Percentiles rank a stretch among this genome's conserved stretches.
Evolutionary conservation across 2,113 vertebrate genomes (phyloP).

Genomic region (Cyanoramphus novaezelandiae): DNA sequence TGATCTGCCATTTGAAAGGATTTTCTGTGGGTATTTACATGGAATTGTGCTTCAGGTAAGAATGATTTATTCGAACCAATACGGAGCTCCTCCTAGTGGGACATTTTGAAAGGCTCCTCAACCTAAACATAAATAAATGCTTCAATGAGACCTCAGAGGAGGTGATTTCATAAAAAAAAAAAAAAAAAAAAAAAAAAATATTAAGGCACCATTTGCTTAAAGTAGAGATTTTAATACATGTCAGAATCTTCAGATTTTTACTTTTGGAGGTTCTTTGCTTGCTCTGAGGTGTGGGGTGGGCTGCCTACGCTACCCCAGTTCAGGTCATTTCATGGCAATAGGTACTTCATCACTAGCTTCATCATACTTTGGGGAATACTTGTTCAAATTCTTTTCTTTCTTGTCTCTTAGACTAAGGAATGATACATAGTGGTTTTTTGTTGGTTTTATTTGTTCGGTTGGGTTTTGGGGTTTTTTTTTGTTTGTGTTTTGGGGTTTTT

Average conservation of each 20-base stretch:
- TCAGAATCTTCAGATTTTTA: not conserved
- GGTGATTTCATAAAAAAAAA: not conserved
- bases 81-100: not conserved
- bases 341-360: not conserved
- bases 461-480: fast-evolving
- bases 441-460: not conserved
- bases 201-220: not conserved
- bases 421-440: not conserved
- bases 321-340: not conserved
- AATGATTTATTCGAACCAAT: not conserved
- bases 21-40: not conserved
- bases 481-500: not conserved
- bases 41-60: not conserved
- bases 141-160: not conserved
- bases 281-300: not conserved
- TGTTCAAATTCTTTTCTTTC: not conserved
- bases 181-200: not conserved
- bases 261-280: not conserved
- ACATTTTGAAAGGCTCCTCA: not conserved
- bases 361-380: not conserved
- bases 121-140: not conserved
- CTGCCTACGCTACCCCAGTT: not conserved
- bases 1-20: not conserved
- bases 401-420: not conserved
- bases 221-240: not conserved